These are phyloP conservation scores for Nymphalis io DNA, from an alignment of 1,140 invertebrate genomes.

Conservation along the genomic window DNA sequence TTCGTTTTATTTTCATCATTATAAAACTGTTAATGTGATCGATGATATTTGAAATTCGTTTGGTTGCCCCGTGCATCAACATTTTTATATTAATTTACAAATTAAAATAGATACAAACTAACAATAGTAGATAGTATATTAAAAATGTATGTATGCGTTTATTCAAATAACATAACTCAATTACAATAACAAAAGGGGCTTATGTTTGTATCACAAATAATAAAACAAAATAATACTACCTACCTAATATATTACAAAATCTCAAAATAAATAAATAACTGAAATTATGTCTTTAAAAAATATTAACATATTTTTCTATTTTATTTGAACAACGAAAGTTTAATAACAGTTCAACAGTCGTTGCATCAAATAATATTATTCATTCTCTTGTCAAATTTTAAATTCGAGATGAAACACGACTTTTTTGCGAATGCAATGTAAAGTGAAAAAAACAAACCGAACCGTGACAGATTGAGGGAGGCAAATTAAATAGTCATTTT, in stretches of 20 bases:
- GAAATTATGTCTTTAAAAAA: too few relatives aligned
- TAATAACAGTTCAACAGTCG: slow-evolving; percentile 40
- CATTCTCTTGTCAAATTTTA: slow-evolving; percentile 62
- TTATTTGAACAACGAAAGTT: not conserved
- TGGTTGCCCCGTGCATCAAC: slow-evolving; percentile 11
- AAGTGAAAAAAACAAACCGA: slow-evolving; percentile 43
- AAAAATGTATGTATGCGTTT: too few relatives aligned
- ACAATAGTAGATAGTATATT: too few relatives aligned
- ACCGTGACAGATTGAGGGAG: slow-evolving; percentile 42
- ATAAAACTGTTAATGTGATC: slow-evolving; percentile 72
- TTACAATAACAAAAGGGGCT: too few relatives aligned
- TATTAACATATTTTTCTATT: not conserved
- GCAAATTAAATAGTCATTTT: slow-evolving; percentile 25
- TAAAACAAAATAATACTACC: too few relatives aligned
- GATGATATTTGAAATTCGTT: slow-evolving; percentile 59
- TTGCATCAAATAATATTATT: slow-evolving; percentile 59
- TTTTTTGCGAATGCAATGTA: slow-evolving; percentile 23
- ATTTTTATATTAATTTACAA: not conserved
- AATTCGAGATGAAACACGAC: slow-evolving; percentile 55
- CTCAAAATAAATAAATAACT: too few relatives aligned
- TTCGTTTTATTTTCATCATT: slow-evolving; percentile 69
- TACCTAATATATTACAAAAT: too few relatives aligned
- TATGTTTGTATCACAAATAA: too few relatives aligned
- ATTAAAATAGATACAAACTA: too few relatives aligned
- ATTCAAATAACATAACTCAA: too few relatives aligned